Conservation (phyloP, 2,888 invertebrate species). For the Enchytraeus crypticus region DNA sequence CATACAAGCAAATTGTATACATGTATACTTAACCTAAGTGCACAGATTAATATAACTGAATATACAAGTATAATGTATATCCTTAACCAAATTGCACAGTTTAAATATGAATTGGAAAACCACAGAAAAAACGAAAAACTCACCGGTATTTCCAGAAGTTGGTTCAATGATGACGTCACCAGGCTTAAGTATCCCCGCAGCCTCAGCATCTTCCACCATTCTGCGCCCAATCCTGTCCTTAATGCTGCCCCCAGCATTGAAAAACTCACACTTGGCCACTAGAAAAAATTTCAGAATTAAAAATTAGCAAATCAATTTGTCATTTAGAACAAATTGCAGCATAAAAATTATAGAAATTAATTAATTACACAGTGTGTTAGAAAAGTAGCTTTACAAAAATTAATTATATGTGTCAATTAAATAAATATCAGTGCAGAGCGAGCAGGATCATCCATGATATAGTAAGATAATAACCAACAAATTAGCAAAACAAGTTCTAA, state of each 20-base stretch:
- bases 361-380: background rate
- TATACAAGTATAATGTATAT: too few relatives aligned
- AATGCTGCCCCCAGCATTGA: constrained; percentile 84
- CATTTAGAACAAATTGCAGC: background rate
- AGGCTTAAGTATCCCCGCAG: constrained; percentile 70
- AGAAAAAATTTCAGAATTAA: constrained; percentile 18
- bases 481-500: too few relatives aligned
- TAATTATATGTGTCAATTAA: background rate
- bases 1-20: too few relatives aligned
- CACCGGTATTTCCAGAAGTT: constrained; percentile 71
- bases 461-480: too few relatives aligned
- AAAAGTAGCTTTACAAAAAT: background rate
- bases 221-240: constrained; percentile 67
- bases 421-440: too few relatives aligned
- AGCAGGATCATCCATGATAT: too few relatives aligned
- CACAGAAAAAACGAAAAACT: background rate
- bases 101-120: background rate
- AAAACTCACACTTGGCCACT: constrained; percentile 95
- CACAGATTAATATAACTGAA: too few relatives aligned
- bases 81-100: too few relatives aligned
- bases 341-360: too few relatives aligned
- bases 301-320: background rate
- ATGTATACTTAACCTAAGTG: too few relatives aligned
- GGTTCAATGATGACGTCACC: constrained; percentile 92
- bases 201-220: constrained; percentile 91